Evolutionary conservation across 2,113 vertebrate genomes (phyloP).

Genomic region (Pipa parva): DNA sequence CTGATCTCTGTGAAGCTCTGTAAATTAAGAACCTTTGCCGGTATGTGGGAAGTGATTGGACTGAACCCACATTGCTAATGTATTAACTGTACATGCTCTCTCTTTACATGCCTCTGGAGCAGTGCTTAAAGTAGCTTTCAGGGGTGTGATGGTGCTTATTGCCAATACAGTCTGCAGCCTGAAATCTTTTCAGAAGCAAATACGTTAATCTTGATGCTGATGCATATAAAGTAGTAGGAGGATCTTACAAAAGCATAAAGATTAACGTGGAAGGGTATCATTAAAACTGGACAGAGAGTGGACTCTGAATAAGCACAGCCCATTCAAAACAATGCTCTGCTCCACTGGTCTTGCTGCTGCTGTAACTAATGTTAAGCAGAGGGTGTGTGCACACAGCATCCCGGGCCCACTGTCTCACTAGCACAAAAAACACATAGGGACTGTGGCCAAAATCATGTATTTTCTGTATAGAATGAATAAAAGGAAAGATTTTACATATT

Average conservation of each 20-base stretch:
- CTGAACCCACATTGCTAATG: constrained; percentile 1
- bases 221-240: constrained; percentile 4
- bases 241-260: constrained; percentile 23
- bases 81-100: constrained; percentile 25
- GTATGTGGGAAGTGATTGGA: constrained; percentile 14
- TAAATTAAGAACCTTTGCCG: constrained; percentile 8
- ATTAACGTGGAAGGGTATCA: not conserved
- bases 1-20: constrained; percentile 25
- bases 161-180: constrained; percentile 38
- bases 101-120: constrained; percentile 33
- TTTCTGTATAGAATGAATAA: constrained; percentile 98
- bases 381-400: constrained; percentile 80
- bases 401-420: constrained; percentile 79
- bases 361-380: constrained; percentile 64
- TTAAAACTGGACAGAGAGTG: constrained; percentile 44
- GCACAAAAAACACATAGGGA: constrained; percentile 80
- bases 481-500: constrained; percentile 98
- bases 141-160: constrained; percentile 40
- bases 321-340: constrained; percentile 63
- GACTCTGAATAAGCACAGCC: constrained; percentile 60
- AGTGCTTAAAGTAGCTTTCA: constrained; percentile 25
- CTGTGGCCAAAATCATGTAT: constrained; percentile 85
- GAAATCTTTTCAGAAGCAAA: constrained; percentile 18
- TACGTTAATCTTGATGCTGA: constrained; percentile 9
- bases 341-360: constrained; percentile 75